Percentiles rank a stretch among this genome's conserved stretches.
Evolutionary conservation across 2,888 invertebrate species (phyloP).

Genomic region (Caenorhabditis becei): DNA sequence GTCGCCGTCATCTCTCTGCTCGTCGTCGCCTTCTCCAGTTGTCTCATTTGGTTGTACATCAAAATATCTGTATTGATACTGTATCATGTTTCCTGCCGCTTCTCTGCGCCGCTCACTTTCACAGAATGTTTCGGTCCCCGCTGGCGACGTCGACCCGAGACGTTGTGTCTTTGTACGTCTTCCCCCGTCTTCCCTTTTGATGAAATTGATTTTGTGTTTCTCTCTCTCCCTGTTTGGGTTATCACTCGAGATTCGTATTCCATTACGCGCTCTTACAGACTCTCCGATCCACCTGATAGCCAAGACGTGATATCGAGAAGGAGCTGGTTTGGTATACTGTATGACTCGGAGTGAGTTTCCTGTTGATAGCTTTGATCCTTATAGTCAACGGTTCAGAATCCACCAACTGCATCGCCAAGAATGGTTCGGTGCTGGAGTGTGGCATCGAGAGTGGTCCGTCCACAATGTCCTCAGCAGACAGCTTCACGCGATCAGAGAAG

Average conservation of each 20-base stretch:
- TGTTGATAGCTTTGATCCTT: not conserved
- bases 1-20: not conserved
- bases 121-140: constrained; percentile 5
- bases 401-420: constrained; percentile 27
- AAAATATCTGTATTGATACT: constrained; percentile 49
- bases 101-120: constrained; percentile 1
- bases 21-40: not conserved
- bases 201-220: constrained; percentile 27
- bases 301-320: not conserved
- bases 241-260: constrained; percentile 16
- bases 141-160: not conserved
- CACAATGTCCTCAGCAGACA: constrained; percentile 42
- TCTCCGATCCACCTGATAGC: not conserved
- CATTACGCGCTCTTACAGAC: constrained; percentile 11
- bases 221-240: constrained; percentile 14
- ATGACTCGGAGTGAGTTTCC: constrained; percentile 52
- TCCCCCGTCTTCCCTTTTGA: constrained; percentile 24
- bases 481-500: constrained; percentile 21
- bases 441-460: constrained; percentile 31
- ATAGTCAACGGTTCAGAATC: constrained; percentile 19
- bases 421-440: constrained; percentile 21
- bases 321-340: constrained; percentile 28
- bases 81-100: constrained; percentile 32
- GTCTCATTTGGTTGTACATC: constrained; percentile 40
- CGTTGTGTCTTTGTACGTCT: constrained; percentile 7